Evolutionary conservation across 2,113 vertebrate genomes (phyloP), one percentile per base, ranked within the genome.

Genomic region (Daphoenositta chrysoptera): DNA sequence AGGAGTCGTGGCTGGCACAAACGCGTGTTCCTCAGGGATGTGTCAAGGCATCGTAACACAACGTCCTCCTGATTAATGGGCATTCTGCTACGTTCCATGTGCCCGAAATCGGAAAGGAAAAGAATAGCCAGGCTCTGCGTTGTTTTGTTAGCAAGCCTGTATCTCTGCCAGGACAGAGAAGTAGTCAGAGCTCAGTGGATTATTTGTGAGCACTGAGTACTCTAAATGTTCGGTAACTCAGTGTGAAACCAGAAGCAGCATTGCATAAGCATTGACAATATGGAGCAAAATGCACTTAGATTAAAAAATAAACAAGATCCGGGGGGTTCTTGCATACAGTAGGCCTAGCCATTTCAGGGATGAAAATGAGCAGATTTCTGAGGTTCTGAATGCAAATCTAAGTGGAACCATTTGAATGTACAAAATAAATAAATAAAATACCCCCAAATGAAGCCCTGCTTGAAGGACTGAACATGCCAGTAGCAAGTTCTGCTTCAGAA

Each of bases 401-500:
- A 89, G 92, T 47, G 92, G 97, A 97, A 97, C 95, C 40, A 28
- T 87, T 80, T 92, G 91, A 95, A 87, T 97, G 97, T 75, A 83
- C 70, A 61, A 97, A 92, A 92, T 81, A 96, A 96, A 96, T 58
- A 85, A 92, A 61, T 35, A 81, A 90, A 69, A 21, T 33, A 50
- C 17, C n/a, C 33, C 64, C 71, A 77, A 76, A 94, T 0, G 3
- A 93, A 87, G 48, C 93, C 31, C 87, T 96, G 51, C 91, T 91
- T 93, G 93, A 93, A 97, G 70, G 72, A 77, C 91, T 69, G 80
- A 98, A 94, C 95, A 96, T 30, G 95, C 96, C 94, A 45, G 37
- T 97, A 97, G 96, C 97, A 96, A 96, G 90, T 95, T 97, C 94
- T 93, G 95, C 95, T 96, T 96, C 95, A 97, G 93, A 96, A 92